Conservation (phyloP, 1,140 invertebrate species). For the Psix sp. region DNA sequence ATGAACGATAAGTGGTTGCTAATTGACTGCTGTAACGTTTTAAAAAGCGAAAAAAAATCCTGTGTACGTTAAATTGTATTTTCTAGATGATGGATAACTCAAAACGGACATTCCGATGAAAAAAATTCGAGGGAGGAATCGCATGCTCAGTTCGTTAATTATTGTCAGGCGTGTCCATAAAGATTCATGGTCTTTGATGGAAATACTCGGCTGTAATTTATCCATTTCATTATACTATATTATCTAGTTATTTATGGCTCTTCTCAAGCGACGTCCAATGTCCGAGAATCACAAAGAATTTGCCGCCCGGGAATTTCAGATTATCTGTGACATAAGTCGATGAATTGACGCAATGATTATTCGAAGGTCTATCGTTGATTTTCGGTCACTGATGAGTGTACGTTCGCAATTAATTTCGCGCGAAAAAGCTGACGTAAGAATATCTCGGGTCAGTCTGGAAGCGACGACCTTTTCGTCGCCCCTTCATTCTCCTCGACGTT, state of each 20-base stretch:
- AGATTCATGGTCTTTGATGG: neutral
- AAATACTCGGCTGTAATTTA: constrained; percentile 21
- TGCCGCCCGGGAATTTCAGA: constrained; percentile 4
- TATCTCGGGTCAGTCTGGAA: constrained; percentile 9
- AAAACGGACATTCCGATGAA: too few species aligned
- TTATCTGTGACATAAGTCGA: constrained; percentile 15
- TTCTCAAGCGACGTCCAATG: neutral
- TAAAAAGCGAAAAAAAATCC: too few species aligned
- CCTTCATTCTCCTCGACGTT: constrained; percentile 37
- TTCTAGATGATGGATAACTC: too few species aligned
- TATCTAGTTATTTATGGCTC: constrained; percentile 18
- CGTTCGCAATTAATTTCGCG: constrained; percentile 31
- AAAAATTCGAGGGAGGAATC: too few species aligned
- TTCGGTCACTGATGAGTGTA: constrained; percentile 16
- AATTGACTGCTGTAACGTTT: too few species aligned
- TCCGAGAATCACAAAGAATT: constrained; percentile 9
- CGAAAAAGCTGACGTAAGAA: constrained; percentile 27
- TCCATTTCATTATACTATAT: constrained; percentile 33
- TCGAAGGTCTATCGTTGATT: constrained; percentile 18
- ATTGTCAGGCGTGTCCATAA: constrained; percentile 1
- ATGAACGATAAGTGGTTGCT: too few species aligned
- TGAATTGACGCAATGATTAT: constrained; percentile 14
- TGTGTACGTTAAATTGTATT: too few species aligned
- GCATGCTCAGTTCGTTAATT: constrained; percentile 11
- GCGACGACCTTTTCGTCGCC: constrained; percentile 23